A percentile compares a stretch with the other conserved stretches of the same genome.
Evolutionary conservation across 1,140 invertebrate species (phyloP).

Genomic region (Aethina tumida): DNA sequence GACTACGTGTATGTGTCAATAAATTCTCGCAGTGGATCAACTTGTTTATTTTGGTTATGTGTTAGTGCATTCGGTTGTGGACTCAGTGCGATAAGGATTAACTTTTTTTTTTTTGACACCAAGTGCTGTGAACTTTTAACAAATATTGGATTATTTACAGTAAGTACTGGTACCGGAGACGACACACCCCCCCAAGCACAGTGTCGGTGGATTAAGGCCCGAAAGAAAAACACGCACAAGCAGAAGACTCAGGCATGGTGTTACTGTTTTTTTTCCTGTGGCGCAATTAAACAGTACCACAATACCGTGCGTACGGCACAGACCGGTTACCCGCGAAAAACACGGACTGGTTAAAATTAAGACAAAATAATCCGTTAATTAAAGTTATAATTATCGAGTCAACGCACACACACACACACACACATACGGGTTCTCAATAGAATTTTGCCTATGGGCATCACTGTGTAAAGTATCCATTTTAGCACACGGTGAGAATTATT

Average conservation of each 20-base stretch:
- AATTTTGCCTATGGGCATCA: conserved; percentile 17
- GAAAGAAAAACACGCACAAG: neutral
- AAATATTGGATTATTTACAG: conserved; percentile 4
- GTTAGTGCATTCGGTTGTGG: conserved; percentile 9
- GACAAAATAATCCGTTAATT: conserved; percentile 3
- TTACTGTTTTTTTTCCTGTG: no score
- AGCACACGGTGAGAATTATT: conserved; percentile 34
- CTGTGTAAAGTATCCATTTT: conserved; percentile 31
- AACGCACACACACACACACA: no score
- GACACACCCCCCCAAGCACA: neutral
- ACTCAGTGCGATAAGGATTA: conserved; percentile 14
- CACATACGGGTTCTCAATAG: no score
- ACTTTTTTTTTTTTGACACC: conserved; percentile 3
- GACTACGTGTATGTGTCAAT: conserved; percentile 16
- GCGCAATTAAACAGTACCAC: neutral
- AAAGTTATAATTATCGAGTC: no score
- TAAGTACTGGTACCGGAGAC: neutral
- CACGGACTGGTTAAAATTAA: neutral
- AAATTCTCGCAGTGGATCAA: conserved; percentile 7
- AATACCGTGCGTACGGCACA: neutral
- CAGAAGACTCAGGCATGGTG: neutral
- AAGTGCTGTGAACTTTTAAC: conserved; percentile 13
- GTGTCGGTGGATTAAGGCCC: conserved; percentile 5
- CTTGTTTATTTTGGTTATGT: conserved; percentile 10
- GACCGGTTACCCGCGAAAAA: neutral